These are phyloP conservation scores for Tigriopus japonicus DNA, from an alignment of 1,140 invertebrate species.

Conservation along the genomic window DNA sequence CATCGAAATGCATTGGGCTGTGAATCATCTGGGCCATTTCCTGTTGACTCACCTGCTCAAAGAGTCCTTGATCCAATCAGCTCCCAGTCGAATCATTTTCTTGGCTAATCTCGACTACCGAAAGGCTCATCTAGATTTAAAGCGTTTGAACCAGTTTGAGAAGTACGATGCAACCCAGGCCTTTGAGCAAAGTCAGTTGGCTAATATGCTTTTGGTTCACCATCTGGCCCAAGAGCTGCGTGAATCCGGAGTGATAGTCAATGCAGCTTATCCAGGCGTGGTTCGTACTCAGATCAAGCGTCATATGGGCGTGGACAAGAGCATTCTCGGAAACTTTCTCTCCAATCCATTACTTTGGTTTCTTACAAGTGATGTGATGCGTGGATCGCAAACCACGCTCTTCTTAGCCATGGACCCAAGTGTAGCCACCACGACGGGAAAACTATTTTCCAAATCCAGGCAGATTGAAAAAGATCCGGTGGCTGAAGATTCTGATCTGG, in stretches of 20 bases:
- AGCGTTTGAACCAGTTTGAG: not conserved
- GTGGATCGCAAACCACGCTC: not conserved
- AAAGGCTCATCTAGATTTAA: not conserved
- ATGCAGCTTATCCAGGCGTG: conserved; percentile 3
- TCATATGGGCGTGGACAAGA: conserved; percentile 6
- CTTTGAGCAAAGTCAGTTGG: conserved; percentile 3
- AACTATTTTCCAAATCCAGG: not conserved
- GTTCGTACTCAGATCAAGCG: conserved; percentile 2
- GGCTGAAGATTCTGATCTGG: not conserved
- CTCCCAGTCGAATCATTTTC: not conserved
- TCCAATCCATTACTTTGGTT: not conserved
- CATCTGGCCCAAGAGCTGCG: not conserved
- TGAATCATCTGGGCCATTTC: conserved; percentile 8
- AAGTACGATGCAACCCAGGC: not conserved
- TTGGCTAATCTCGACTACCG: conserved; percentile 3
- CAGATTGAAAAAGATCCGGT: not conserved
- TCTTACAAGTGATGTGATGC: not conserved
- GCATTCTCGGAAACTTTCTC: not conserved
- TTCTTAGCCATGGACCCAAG: not conserved
- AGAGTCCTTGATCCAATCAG: not conserved
- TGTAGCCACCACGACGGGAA: not conserved
- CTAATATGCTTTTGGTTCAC: not conserved
- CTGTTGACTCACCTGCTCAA: not conserved
- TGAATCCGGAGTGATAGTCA: not conserved
- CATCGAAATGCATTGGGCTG: not conserved